phyloP scores from a whole-genome alignment of 1,140 invertebrate species.

The Calosoma granatense region DNA sequence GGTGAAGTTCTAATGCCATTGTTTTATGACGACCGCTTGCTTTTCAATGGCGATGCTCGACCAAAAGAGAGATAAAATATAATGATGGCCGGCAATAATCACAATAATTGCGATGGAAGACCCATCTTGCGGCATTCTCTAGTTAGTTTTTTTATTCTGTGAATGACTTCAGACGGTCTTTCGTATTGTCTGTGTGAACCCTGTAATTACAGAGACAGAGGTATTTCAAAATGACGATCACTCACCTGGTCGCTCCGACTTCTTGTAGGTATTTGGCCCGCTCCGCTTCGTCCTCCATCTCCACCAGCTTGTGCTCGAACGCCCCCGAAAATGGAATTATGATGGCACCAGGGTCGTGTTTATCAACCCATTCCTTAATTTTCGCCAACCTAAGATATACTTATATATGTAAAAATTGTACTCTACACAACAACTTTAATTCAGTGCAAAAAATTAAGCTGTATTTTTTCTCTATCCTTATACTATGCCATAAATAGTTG shows the following conservation, averaged over 20 bases:
- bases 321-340: conserved; percentile 93
- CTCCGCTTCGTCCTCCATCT: conserved; percentile 60
- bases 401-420: conserved; percentile 16
- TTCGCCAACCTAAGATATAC: conserved; percentile 84
- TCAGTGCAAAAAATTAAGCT: too few species aligned
- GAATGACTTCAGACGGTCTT: conserved; percentile 13
- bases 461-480: too few species aligned
- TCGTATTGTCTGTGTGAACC: conserved; percentile 17
- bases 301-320: conserved; percentile 78
- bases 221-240: conserved; percentile 6
- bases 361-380: conserved; percentile 99
- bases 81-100: conserved; percentile 18
- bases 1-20: conserved; percentile 17
- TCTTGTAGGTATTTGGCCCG: conserved; percentile 69
- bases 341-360: conserved; percentile 86
- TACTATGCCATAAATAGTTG: too few species aligned
- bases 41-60: neutral
- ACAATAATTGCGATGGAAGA: conserved; percentile 16
- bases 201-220: conserved; percentile 22
- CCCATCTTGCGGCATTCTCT: conserved; percentile 14
- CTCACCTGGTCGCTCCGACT: conserved; percentile 65
- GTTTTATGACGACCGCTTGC: conserved; percentile 11
- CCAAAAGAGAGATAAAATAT: conserved; percentile 8
- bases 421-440: too few species aligned
- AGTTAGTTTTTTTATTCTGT: conserved; percentile 14